phyloP scores from a whole-genome alignment of 2,797 vertebrate species.

The Anisognathus igniventris region DNA sequence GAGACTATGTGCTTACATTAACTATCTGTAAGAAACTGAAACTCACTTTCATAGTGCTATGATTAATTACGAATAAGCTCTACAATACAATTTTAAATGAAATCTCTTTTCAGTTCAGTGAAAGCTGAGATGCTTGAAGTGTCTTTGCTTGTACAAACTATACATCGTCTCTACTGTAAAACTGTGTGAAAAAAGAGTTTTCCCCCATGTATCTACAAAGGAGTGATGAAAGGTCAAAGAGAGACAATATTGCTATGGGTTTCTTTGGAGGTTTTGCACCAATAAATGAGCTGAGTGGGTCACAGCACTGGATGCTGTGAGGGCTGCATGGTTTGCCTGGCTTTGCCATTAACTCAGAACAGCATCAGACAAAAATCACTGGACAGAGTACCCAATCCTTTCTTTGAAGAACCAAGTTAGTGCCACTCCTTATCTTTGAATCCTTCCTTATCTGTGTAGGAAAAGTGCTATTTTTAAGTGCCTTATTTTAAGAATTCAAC shows the following conservation, averaged over 20 bases:
- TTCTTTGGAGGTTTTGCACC: background rate
- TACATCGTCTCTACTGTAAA: background rate
- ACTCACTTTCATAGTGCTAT: background rate
- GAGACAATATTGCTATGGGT: background rate
- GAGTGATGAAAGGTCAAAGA: background rate
- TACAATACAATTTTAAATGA: background rate
- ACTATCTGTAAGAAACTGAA: background rate
- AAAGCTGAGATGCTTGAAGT: background rate
- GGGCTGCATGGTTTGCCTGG: background rate
- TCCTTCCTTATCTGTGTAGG: background rate
- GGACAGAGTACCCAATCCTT: background rate
- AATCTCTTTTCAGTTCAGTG: background rate
- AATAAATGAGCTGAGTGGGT: background rate
- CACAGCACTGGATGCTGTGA: background rate
- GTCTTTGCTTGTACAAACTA: background rate
- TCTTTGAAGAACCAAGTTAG: background rate
- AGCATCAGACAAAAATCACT: background rate
- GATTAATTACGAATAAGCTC: background rate
- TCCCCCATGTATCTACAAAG: background rate
- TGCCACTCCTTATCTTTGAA: background rate
- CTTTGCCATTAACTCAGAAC: background rate
- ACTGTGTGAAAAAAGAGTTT: background rate
- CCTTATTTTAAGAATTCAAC: background rate
- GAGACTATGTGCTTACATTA: background rate
- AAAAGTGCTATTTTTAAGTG: background rate